Evolutionary conservation across 2,888 invertebrate species (phyloP), one percentile per base, ranked within the genome.

Genomic region (Apodemia zela): DNA sequence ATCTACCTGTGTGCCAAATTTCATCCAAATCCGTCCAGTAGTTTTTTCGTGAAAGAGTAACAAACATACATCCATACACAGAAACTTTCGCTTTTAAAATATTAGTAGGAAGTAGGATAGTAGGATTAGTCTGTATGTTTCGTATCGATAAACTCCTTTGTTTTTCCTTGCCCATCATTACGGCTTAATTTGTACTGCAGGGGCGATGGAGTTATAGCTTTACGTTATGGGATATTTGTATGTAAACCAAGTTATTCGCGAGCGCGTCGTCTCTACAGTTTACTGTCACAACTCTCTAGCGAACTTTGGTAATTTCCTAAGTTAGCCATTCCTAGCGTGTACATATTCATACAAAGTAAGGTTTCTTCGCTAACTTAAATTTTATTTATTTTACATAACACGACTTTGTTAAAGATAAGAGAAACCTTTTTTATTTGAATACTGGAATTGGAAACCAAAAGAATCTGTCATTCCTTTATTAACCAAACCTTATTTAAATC

Each of bases 161-260:
- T n/a, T 45, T 6, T 6, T 6, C 47, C 2, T 47, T n/a, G 47
- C 17, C 47, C 47, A 47, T 47, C 47, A 47, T 17, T 47, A 17
- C 8, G 8, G 47, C 17, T 47, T 47, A 17, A 17, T 17, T 47
- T 47, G 47, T 47, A 17, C 7, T 17, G 47, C 8, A 47, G 47
- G n/a, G 47, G 3, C n/a, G 47, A 47, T 47, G 8, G 47, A 47
- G 25, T 29, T 57, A 54, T 57, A 57, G 57, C 57, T 29, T n/a
- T 29, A 29, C 6, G 57, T 29, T 29, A 21, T 57, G 57, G 15
- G 29, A 29, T 25, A 57, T 57, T 57, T 57, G 57, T 57, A 57
- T 57, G 57, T 57, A 57, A 57, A 57, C 57, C 57, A n/a, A 29
- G 59, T 42, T 59, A 18, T 59, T 59, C 59, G 38, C 38, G 38